Conservation (phyloP, 64 coral and sea anemone genomes). For the Dendronephthya gigantea region DNA sequence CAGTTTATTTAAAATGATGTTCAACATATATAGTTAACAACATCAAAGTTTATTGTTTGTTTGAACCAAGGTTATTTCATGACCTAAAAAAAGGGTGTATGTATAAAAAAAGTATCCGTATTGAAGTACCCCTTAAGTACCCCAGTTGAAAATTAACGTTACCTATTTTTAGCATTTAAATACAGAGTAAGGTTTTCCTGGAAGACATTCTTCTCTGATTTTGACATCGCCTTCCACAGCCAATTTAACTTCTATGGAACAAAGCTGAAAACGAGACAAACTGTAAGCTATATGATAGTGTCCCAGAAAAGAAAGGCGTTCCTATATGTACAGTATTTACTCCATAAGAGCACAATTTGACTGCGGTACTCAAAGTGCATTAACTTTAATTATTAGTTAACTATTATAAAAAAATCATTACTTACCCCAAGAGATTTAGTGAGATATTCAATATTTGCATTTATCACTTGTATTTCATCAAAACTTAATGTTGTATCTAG, state of each 20-base stretch:
- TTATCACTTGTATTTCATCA: constrained; percentile 67
- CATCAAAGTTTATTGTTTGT: too few relatives aligned
- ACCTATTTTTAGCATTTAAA: neutral
- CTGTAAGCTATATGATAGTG: neutral
- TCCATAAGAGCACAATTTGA: too few relatives aligned
- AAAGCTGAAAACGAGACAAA: neutral
- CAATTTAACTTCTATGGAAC: neutral
- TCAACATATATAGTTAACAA: too few relatives aligned
- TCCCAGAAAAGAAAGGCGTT: neutral
- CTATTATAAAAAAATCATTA: neutral
- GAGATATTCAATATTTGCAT: constrained; percentile 67
- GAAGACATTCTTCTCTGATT: constrained; percentile 12
- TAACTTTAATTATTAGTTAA: too few relatives aligned
- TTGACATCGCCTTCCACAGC: constrained; percentile 12
- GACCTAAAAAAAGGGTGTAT: too few relatives aligned
- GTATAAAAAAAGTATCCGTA: too few relatives aligned
- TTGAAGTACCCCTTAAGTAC: too few relatives aligned
- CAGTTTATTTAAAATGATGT: too few relatives aligned
- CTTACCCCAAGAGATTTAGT: constrained; percentile 75
- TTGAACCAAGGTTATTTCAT: too few relatives aligned
- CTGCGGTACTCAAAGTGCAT: too few relatives aligned
- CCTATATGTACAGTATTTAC: too few relatives aligned
- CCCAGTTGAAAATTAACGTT: neutral
- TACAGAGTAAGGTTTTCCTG: constrained; percentile 9
- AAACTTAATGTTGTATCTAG: constrained; percentile 78